A percentile compares a stretch with the other conserved stretches of the same genome.
phyloP scores from a whole-genome alignment of 2,797 vertebrate genomes.

The Bryconaethiops microstoma region DNA sequence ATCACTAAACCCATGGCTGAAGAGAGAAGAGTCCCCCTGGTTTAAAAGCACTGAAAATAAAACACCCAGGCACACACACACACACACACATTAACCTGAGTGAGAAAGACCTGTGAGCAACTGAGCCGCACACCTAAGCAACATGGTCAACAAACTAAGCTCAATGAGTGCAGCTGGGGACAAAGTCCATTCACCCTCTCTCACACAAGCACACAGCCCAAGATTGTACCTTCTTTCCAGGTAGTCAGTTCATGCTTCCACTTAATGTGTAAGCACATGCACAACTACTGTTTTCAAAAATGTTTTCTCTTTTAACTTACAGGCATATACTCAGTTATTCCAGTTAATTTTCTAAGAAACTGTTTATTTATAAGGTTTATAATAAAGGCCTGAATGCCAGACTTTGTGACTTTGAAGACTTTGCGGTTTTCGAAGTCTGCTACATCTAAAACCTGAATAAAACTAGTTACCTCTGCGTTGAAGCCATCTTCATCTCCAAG shows the following conservation, averaged over 20 bases:
- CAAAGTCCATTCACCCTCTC: slow-evolving; percentile 21
- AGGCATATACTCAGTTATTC: too few species aligned
- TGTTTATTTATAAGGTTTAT: too few species aligned
- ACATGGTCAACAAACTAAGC: not conserved
- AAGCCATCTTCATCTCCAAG: slow-evolving; percentile 67
- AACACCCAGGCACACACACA: not conserved
- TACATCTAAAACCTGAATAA: not conserved
- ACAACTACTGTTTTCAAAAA: not conserved
- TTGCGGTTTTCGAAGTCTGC: too few species aligned
- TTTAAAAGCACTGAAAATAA: not conserved
- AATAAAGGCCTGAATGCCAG: too few species aligned
- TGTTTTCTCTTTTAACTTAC: not conserved
- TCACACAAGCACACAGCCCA: slow-evolving; percentile 17
- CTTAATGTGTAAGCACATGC: not conserved
- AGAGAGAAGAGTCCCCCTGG: not conserved
- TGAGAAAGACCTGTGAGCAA: not conserved
- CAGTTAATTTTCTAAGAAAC: too few species aligned
- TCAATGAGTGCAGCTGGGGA: slow-evolving; percentile 10
- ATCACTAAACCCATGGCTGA: not conserved
- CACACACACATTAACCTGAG: not conserved
- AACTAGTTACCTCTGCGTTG: slow-evolving; percentile 75
- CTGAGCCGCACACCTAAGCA: not conserved
- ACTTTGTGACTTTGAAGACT: too few species aligned
- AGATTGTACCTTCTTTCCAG: not conserved
- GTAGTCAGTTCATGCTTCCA: not conserved